Conservation (phyloP, 2,797 vertebrate species). For the Hylomyscus alleni region DNA sequence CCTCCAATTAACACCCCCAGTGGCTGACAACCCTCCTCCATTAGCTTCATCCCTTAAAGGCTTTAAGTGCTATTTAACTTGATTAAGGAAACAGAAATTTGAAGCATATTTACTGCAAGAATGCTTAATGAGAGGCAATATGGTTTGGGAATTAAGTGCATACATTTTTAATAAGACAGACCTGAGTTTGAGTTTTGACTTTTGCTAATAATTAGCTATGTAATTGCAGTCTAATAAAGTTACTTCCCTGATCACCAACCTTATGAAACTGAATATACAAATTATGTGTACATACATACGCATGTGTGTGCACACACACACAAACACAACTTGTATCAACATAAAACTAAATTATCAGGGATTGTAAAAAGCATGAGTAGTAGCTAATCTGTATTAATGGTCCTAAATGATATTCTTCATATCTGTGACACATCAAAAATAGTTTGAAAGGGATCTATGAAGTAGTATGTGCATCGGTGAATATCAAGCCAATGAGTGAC, state of each 20-base stretch:
- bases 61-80: slow-evolving; percentile 65
- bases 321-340: neutral
- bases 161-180: slow-evolving; percentile 33
- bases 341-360: neutral
- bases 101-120: slow-evolving; percentile 55
- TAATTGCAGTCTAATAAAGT: neutral
- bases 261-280: slow-evolving; percentile 13
- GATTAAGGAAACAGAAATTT: slow-evolving; percentile 58
- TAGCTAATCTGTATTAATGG: neutral
- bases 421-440: neutral
- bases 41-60: slow-evolving; percentile 41
- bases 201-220: slow-evolving; percentile 4
- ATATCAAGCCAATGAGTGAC: neutral
- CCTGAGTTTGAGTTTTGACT: slow-evolving; percentile 30
- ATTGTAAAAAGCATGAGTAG: neutral
- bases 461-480: neutral
- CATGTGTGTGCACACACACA: neutral
- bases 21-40: neutral
- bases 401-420: slow-evolving; percentile 20
- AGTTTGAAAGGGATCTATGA: neutral
- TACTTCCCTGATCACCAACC: slow-evolving; percentile 28
- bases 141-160: slow-evolving; percentile 57
- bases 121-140: slow-evolving; percentile 55
- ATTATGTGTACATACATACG: neutral
- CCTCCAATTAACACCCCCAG: slow-evolving; percentile 53